Conservation (phyloP, 2,113 vertebrate species). For the Glaucidium brasilianum region DNA sequence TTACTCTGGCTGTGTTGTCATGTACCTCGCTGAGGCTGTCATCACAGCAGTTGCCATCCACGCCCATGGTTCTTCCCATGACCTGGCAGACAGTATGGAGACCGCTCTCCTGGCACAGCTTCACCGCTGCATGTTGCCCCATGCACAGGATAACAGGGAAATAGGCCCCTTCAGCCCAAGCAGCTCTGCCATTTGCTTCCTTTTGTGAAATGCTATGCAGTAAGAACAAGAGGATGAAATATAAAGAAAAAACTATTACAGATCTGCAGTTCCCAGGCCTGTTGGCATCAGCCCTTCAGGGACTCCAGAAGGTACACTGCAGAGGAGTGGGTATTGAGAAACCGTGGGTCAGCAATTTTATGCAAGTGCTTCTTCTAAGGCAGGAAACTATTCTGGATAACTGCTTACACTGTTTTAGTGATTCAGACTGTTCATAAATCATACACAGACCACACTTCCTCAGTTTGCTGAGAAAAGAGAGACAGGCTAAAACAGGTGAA, state of each 20-base stretch:
- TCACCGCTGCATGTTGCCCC: neutral
- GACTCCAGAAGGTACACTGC: neutral
- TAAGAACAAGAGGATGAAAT: neutral
- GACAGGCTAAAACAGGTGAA: neutral
- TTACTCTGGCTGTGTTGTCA: neutral
- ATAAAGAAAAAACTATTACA: neutral
- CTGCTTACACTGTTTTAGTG: neutral
- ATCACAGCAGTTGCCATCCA: neutral
- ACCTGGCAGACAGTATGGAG: neutral
- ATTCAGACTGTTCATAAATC: neutral
- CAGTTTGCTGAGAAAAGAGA: neutral
- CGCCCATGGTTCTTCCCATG: accelerated
- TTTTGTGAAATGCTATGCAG: neutral
- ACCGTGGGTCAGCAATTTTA: neutral
- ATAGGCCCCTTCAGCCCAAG: neutral
- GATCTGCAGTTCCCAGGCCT: neutral
- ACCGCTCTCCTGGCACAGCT: neutral
- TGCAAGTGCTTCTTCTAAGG: neutral
- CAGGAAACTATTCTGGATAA: neutral
- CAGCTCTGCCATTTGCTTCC: neutral
- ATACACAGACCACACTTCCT: neutral
- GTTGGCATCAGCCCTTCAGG: neutral
- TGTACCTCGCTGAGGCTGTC: neutral
- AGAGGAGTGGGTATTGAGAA: neutral
- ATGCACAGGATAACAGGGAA: neutral